Percentiles rank a stretch among this genome's conserved stretches.
phyloP scores from a whole-genome alignment of 2,888 invertebrate species.

The Epistrophe grossulariae region DNA sequence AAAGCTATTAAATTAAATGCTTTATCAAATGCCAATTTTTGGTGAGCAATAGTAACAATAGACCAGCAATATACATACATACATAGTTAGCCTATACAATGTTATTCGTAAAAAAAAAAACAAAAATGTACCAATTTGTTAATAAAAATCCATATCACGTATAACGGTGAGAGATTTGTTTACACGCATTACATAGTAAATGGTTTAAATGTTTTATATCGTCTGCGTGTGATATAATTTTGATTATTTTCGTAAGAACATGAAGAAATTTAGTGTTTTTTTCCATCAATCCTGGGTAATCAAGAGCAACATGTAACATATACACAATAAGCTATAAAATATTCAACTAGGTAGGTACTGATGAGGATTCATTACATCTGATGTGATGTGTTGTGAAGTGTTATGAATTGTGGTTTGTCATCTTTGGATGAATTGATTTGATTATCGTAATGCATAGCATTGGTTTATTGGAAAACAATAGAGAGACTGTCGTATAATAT shows the following conservation, averaged over 20 bases:
- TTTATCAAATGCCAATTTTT: slow-evolving; percentile 61
- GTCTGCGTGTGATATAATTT: slow-evolving; percentile 70
- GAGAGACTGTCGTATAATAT: slow-evolving; percentile 48
- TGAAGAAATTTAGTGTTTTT: slow-evolving; percentile 59
- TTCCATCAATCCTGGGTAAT: slow-evolving; percentile 48
- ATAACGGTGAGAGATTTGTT: slow-evolving; percentile 67
- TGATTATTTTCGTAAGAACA: slow-evolving; percentile 72
- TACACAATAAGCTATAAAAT: slow-evolving; percentile 57
- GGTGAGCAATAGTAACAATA: slow-evolving; percentile 1
- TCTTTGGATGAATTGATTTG: not conserved
- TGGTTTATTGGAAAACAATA: slow-evolving; percentile 18
- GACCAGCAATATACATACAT: not conserved
- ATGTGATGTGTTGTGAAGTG: not conserved
- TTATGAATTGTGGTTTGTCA: slow-evolving; percentile 41
- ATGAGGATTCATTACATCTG: slow-evolving; percentile 49
- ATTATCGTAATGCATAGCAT: not conserved
- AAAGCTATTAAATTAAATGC: slow-evolving; percentile 25
- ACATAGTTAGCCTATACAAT: not conserved
- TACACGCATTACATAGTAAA: slow-evolving; percentile 63
- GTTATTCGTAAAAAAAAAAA: slow-evolving; percentile 15
- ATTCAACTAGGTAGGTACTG: slow-evolving; percentile 29
- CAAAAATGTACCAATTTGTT: slow-evolving; percentile 19
- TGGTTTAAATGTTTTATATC: not conserved
- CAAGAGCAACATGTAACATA: slow-evolving; percentile 57
- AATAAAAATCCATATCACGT: slow-evolving; percentile 58